phyloP scores from a whole-genome alignment of 2,113 vertebrate species.

The Anarrhichthys ocellatus region DNA sequence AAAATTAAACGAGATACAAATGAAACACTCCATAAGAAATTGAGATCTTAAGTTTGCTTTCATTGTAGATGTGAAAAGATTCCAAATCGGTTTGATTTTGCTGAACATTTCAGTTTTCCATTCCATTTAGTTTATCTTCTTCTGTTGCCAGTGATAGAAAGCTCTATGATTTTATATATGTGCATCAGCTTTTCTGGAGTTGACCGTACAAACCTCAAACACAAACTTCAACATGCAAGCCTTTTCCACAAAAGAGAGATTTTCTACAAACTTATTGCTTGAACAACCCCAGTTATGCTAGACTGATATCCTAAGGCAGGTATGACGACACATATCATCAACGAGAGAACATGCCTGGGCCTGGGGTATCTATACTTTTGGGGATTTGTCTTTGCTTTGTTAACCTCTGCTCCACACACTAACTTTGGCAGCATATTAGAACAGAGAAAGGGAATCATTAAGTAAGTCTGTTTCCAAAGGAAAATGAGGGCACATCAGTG shows the following conservation, averaged over 20 bases:
- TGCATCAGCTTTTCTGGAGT: slow-evolving; percentile 4
- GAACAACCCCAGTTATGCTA: slow-evolving; percentile 67
- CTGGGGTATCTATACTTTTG: slow-evolving; percentile 64
- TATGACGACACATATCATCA: slow-evolving; percentile 76
- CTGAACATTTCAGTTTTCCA: background rate
- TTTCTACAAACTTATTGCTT: slow-evolving; percentile 46
- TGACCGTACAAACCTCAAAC: slow-evolving; percentile 3
- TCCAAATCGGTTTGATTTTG: background rate
- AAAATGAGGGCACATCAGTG: slow-evolving; percentile 36
- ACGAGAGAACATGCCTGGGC: slow-evolving; percentile 78
- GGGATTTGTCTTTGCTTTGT: slow-evolving; percentile 72
- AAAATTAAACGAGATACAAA: slow-evolving; percentile 19
- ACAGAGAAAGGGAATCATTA: slow-evolving; percentile 27
- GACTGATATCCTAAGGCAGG: slow-evolving; percentile 76
- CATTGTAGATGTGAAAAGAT: background rate
- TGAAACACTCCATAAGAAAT: background rate
- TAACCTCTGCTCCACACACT: slow-evolving; percentile 48
- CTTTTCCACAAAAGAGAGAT: slow-evolving; percentile 46
- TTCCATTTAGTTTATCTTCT: background rate
- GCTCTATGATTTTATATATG: slow-evolving; percentile 3
- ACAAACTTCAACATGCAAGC: slow-evolving; percentile 22
- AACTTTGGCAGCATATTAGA: slow-evolving; percentile 43
- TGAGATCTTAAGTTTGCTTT: background rate
- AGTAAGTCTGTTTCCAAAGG: slow-evolving; percentile 10
- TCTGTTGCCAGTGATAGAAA: background rate